Evolutionary conservation across 2,888 invertebrate species (phyloP).

Genomic region (Zaprionus bogoriensis): DNA sequence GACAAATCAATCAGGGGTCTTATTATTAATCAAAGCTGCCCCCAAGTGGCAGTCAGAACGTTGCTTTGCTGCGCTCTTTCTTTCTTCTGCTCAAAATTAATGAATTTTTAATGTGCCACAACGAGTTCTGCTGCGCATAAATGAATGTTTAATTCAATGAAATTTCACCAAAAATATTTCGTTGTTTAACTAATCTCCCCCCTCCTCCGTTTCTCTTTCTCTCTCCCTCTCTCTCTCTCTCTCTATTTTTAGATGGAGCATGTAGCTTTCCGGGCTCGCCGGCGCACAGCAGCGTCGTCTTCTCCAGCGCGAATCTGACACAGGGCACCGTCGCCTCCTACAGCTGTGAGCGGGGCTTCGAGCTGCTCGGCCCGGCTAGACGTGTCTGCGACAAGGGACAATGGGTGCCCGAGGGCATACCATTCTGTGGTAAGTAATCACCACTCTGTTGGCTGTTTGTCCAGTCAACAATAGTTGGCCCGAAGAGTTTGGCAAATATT

Average conservation of each 20-base stretch:
- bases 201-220: too few species aligned
- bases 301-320: constrained; percentile 86
- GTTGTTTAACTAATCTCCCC: constrained; percentile 24
- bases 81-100: constrained; percentile 17
- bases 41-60: constrained; percentile 11
- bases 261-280: constrained; percentile 96
- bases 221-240: neutral
- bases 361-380: constrained; percentile 93
- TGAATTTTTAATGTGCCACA: constrained; percentile 38
- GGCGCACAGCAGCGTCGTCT: constrained; percentile 91
- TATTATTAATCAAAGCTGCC: constrained; percentile 15
- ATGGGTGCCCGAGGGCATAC: constrained; percentile 95
- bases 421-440: constrained; percentile 93
- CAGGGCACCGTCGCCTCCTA: constrained; percentile 89
- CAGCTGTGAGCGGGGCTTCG: constrained; percentile 94
- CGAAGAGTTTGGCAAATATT: neutral
- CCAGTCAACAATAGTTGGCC: neutral
- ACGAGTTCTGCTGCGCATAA: constrained; percentile 28
- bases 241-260: constrained; percentile 71
- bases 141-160: constrained; percentile 34
- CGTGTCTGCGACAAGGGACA: constrained; percentile 90
- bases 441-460: neutral
- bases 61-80: neutral
- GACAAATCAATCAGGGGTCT: constrained; percentile 37
- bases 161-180: constrained; percentile 41